Evolutionary conservation across 2,113 vertebrate species (phyloP).

Genomic region (Rhinopomastus cyanomelas): DNA sequence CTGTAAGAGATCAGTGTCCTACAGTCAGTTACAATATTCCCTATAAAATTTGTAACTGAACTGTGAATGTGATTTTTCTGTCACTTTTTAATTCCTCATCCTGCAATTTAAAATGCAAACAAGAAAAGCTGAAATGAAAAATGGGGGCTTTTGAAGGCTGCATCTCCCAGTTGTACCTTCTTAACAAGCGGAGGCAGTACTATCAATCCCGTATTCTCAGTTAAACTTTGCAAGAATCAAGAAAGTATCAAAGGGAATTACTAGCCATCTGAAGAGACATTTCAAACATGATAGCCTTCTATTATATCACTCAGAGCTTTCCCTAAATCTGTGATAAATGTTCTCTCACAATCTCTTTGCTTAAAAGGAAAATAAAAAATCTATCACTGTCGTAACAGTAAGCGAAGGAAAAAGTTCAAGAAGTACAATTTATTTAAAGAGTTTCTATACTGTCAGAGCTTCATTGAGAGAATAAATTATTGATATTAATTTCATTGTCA

Average conservation of each 20-base stretch:
- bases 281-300: constrained; percentile 60
- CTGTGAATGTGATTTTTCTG: constrained; percentile 49
- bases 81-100: constrained; percentile 31
- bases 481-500: neutral
- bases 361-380: neutral
- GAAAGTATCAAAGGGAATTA: constrained; percentile 50
- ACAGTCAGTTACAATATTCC: constrained; percentile 64
- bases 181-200: constrained; percentile 63
- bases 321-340: constrained; percentile 36
- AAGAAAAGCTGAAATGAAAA: constrained; percentile 57
- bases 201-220: constrained; percentile 45
- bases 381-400: constrained; percentile 4
- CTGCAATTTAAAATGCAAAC: constrained; percentile 50
- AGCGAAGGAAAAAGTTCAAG: neutral
- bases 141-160: constrained; percentile 50
- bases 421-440: neutral
- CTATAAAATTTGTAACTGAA: neutral
- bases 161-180: constrained; percentile 56
- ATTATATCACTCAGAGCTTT: constrained; percentile 20
- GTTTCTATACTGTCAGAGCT: constrained; percentile 6
- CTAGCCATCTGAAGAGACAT: constrained; percentile 21
- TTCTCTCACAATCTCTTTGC: neutral
- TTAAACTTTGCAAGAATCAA: constrained; percentile 36
- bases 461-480: neutral
- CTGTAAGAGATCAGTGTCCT: constrained; percentile 35